Evolutionary conservation across 2,888 invertebrate species (phyloP).

Genomic region (Apotomis capreana): DNA sequence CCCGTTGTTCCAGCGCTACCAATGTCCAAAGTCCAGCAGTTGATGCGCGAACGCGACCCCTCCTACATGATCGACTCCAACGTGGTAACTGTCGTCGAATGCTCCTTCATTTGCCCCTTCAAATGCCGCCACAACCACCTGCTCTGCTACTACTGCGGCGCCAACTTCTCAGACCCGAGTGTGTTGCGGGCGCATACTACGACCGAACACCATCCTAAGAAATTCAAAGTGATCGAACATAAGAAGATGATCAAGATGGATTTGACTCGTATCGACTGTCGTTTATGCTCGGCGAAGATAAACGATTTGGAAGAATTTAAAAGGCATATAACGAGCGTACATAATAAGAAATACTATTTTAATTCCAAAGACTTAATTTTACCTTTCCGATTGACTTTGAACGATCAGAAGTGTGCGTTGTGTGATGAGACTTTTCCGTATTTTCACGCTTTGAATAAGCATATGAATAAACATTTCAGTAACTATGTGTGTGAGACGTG

Average conservation of each 20-base stretch:
- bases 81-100: constrained; percentile 69
- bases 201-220: constrained; percentile 60
- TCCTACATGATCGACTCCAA: constrained; percentile 73
- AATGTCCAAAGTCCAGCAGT: constrained; percentile 69
- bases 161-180: constrained; percentile 59
- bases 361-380: constrained; percentile 65
- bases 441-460: constrained; percentile 74
- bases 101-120: constrained; percentile 72
- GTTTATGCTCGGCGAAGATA: constrained; percentile 62
- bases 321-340: constrained; percentile 59
- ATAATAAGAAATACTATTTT: constrained; percentile 69
- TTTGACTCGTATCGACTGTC: constrained; percentile 69
- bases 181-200: constrained; percentile 59
- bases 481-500: constrained; percentile 76
- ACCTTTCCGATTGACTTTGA: constrained; percentile 63
- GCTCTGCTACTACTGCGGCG: constrained; percentile 72
- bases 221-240: constrained; percentile 70
- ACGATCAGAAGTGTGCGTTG: constrained; percentile 65
- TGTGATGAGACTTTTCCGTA: constrained; percentile 65
- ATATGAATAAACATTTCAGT: constrained; percentile 76
- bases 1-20: constrained; percentile 58
- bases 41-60: constrained; percentile 69
- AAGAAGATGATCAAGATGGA: constrained; percentile 76
- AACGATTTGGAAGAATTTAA: constrained; percentile 65
- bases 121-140: constrained; percentile 74